These are phyloP conservation scores for Teinopalpus imperialis DNA, from an alignment of 2,888 invertebrate genomes.

Conservation along the genomic window DNA sequence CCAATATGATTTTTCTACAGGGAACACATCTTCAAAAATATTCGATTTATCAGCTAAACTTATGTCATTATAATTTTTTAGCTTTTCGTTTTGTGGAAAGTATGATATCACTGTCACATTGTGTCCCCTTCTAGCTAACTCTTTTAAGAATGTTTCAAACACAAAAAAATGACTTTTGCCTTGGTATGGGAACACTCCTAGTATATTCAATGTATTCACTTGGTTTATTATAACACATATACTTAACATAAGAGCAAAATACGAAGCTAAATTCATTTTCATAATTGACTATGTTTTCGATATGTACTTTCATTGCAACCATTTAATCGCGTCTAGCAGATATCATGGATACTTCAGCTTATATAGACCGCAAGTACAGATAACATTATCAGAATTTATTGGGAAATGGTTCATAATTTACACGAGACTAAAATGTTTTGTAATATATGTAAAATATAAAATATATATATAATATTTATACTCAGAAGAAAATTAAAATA, in stretches of 20 bases:
- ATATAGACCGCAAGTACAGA: slow-evolving; percentile 18
- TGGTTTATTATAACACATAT: slow-evolving; percentile 7
- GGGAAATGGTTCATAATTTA: too few relatives aligned
- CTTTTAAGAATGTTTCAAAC: slow-evolving; percentile 81
- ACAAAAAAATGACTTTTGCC: slow-evolving; percentile 87
- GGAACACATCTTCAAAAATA: slow-evolving; percentile 39
- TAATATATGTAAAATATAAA: too few relatives aligned
- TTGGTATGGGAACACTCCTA: slow-evolving; percentile 84
- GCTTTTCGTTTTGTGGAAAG: slow-evolving; percentile 73
- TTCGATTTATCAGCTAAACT: slow-evolving; percentile 55
- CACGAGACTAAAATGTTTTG: too few relatives aligned
- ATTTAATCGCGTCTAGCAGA: slow-evolving; percentile 3
- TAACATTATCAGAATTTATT: slow-evolving; percentile 4
- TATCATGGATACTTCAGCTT: background rate
- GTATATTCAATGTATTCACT: slow-evolving; percentile 65
- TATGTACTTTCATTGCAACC: slow-evolving; percentile 11
- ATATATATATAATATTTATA: too few relatives aligned
- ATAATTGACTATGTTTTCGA: background rate
- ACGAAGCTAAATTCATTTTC: slow-evolving; percentile 17
- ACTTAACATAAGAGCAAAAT: background rate
- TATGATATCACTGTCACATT: slow-evolving; percentile 85
- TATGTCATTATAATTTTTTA: slow-evolving; percentile 83
- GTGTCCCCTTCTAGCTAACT: slow-evolving; percentile 83
- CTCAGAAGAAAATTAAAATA: too few relatives aligned
- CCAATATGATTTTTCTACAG: slow-evolving; percentile 42